Evolutionary conservation across 2,113 vertebrate genomes (phyloP), one percentile per base, ranked within the genome.

Genomic region (Peromyscus leucopus): DNA sequence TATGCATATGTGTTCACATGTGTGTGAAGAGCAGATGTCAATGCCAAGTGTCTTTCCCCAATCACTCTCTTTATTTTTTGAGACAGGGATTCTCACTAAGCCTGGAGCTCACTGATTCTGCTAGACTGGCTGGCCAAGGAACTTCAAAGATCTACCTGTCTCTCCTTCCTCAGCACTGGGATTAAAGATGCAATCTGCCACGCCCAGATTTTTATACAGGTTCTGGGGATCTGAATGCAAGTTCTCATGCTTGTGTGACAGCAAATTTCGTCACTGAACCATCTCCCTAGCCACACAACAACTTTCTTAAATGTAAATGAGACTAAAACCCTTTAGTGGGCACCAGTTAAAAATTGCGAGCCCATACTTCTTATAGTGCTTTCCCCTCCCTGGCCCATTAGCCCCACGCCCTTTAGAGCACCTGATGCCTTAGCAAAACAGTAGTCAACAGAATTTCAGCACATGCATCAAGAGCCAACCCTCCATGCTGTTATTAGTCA

Each of bases 401-500:
- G 5, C 11, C 48, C 39, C 19, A 17, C 1, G 10, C 48, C 74
- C 22, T 55, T 65, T 39, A 57, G 2, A 87, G 57, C 6, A 55
- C 69, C 21, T 2, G 13, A 55, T 42, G 22, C 31, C 39, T 84
- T 0, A 78, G 59, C 89, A 86, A 71, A 1, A 46, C 0, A 17
- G 11, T 16, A 13, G 31, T 75, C 17, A 7, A 51, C 0, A 79
- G 74, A 71, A 46, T 3, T 42, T 88, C 28, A 82, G 42, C n/a
- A 74, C 39, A 74, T 17, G 31, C 1, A 2, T 1, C 8, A 22
- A 69, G 33, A 2, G 39, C 21, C 76, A 90, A 31, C 3, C 9
- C 24, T 21, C 39, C 24, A 36, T 1, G 42, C 36, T 3, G 21
- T 15, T 11, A 1, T 0, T n/a, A 39, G 19, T 48, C 6, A 2